Evolutionary conservation across 1,140 invertebrate species (phyloP).

Genomic region (Metaphire vulgaris): DNA sequence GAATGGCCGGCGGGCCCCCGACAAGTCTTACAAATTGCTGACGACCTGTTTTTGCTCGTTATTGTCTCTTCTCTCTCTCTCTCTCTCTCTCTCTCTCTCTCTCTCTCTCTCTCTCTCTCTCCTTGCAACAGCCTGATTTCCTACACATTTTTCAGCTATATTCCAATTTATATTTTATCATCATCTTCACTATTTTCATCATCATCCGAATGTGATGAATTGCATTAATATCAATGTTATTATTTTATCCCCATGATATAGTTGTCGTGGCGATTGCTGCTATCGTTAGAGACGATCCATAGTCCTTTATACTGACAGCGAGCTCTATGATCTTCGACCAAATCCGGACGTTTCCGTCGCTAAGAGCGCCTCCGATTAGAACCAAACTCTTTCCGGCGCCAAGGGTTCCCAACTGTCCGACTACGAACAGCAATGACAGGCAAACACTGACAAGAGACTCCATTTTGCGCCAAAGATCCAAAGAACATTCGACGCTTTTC

Average conservation of each 20-base stretch:
- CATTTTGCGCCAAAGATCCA: too few relatives aligned
- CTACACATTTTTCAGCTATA: not conserved
- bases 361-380: slow-evolving; percentile 37
- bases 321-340: slow-evolving; percentile 36
- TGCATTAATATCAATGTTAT: too few relatives aligned
- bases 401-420: not conserved
- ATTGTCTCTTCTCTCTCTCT: too few relatives aligned
- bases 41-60: too few relatives aligned
- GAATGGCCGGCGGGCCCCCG: too few relatives aligned
- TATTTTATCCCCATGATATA: too few relatives aligned
- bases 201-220: not conserved
- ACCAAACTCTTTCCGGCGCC: slow-evolving; percentile 33
- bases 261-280: too few relatives aligned
- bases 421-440: not conserved
- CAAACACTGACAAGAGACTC: too few relatives aligned
- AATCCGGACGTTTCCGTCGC: slow-evolving; percentile 37
- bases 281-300: not conserved
- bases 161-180: not conserved
- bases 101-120: too few relatives aligned
- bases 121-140: not conserved
- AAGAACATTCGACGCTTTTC: too few relatives aligned
- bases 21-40: too few relatives aligned
- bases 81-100: too few relatives aligned
- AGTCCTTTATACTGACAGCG: slow-evolving; percentile 32
- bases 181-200: not conserved